Evolutionary conservation across 2,113 vertebrate genomes (phyloP), one percentile per base, ranked within the genome.

Genomic region (Tachysurus vachellii): DNA sequence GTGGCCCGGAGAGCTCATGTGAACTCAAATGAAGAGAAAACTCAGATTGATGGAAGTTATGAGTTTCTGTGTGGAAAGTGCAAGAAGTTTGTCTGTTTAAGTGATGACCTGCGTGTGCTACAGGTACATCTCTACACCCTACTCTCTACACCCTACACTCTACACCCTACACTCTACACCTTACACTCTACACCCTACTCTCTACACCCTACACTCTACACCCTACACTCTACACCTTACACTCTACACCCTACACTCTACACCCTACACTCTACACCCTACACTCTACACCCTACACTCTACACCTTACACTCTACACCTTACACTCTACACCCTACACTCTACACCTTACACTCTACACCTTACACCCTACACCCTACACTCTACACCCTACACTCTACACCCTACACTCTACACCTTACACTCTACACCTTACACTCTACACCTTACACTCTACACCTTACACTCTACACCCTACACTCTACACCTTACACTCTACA

Each of bases 1-100:
- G 81, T 89, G 44, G 50, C 4, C 3, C 73, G 9, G 50, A 86
- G 91, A 54, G 81, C 89, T n/a, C 61, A 59, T 21, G 5, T 17
- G 4, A 86, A 56, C 4, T 53, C 17, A 50, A 59, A 19, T 21
- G 71, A 82, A 11, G 64, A 84, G 16, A 85, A 62, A 59, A 85
- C 88, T 44, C 83, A 14, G 54, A 75, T 64, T 9, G 64, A 66
- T 61, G 88, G 66, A 50, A 90, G 66, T 62, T 91, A 81, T 31
- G 2, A 82, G 36, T 88, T 93, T 7, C 80, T 91, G 64, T 93
- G 92, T 56, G 77, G 28, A 47, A 93, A 91, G 70, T 93, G 91
- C 86, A 92, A 90, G 70, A 66, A 1, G 11, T 89, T 88, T 71
- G 86, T 86, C 1, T 92, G 90, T 68, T 59, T 50, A 19, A 88